A percentile compares a stretch with the other conserved stretches of the same genome.
Conservation (phyloP, 2,113 vertebrate species). For the Cheirogaleus medius region DNA sequence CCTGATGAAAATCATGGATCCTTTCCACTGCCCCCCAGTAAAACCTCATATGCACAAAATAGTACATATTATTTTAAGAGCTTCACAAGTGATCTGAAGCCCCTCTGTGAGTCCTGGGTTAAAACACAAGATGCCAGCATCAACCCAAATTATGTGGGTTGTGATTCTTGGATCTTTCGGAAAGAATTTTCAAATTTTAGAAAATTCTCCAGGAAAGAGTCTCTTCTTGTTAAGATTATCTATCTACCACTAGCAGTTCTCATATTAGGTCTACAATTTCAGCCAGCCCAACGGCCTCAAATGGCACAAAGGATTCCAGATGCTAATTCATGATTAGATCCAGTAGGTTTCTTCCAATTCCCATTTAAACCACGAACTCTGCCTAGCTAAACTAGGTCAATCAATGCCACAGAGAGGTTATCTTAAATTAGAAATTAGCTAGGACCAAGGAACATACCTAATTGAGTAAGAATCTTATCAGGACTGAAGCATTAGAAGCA, state of each 20-base stretch:
- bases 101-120: neutral
- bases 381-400: constrained; percentile 54
- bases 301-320: constrained; percentile 19
- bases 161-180: constrained; percentile 1
- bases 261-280: neutral
- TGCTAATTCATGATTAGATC: constrained; percentile 48
- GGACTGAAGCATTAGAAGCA: constrained; percentile 36
- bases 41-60: neutral
- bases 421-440: constrained; percentile 63
- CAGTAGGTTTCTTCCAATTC: constrained; percentile 37
- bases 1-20: neutral
- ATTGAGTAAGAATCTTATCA: constrained; percentile 54
- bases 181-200: neutral
- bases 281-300: neutral
- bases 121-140: neutral
- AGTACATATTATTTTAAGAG: neutral
- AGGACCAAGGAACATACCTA: constrained; percentile 39
- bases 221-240: constrained; percentile 17
- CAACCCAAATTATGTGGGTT: neutral
- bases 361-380: constrained; percentile 45
- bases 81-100: neutral
- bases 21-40: neutral
- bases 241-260: neutral
- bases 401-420: constrained; percentile 58
- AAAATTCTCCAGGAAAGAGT: constrained; percentile 9